Evolutionary conservation across 2,113 vertebrate genomes (phyloP).

Genomic region (Dipodomys stephensi): DNA sequence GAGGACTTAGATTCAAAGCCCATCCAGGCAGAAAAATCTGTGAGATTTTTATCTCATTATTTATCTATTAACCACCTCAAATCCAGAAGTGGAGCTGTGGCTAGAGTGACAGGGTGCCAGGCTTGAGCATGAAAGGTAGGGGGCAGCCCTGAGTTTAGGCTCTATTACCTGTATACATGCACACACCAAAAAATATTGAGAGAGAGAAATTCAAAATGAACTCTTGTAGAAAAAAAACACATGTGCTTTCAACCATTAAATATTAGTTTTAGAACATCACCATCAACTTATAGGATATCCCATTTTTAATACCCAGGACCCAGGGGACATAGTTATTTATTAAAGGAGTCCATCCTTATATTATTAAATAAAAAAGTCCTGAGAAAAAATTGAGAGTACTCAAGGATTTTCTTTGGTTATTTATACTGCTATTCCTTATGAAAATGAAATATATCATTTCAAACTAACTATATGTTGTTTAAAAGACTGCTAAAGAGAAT

Average conservation of each 20-base stretch:
- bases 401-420: slow-evolving; percentile 64
- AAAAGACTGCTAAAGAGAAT: slow-evolving; percentile 71
- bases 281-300: background rate
- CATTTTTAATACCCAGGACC: background rate
- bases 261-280: background rate
- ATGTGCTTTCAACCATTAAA: slow-evolving; percentile 19
- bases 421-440: slow-evolving; percentile 44
- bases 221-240: background rate
- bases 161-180: too few species aligned
- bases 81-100: too few species aligned
- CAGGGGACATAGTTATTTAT: background rate
- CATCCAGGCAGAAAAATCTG: too few species aligned
- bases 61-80: too few species aligned
- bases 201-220: too few species aligned
- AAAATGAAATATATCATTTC: slow-evolving; percentile 67
- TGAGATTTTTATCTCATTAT: too few species aligned
- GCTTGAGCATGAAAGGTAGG: too few species aligned
- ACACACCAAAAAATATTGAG: too few species aligned
- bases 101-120: too few species aligned
- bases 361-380: background rate
- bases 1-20: too few species aligned
- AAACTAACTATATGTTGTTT: slow-evolving; percentile 66
- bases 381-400: slow-evolving; percentile 13
- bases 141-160: too few species aligned
- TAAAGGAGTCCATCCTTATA: background rate